Base-by-base conservation (phyloP, 2,113 vertebrate genomes). In the Excalfactoria chinensis region DNA sequence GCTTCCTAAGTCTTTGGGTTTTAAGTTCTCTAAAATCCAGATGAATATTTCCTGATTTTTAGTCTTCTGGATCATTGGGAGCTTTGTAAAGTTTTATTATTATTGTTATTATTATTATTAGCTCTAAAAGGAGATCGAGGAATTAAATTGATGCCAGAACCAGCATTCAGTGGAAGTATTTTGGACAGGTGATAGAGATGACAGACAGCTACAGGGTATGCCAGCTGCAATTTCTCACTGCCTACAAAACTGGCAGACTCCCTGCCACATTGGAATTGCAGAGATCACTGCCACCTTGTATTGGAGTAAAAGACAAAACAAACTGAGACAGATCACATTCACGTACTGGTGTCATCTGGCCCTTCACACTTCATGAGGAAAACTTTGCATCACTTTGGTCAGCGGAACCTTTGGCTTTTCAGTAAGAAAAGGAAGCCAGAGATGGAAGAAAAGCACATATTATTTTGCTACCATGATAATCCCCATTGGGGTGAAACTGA, bases 401-500 rank as follows among this genome's bases (percentile, higher is more conserved):
- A 37, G 21, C 68, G 56, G 69, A 74, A 60, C 64, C 69, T 82
- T 77, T 48, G 43, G 26, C 73, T 88, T 88, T 70, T 55, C 35
- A 62, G 53, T 28, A 30, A 44, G 82, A 70, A 32, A 69, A 32
- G 22, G 49, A 84, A 72, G 55, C 22, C 23, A 44, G 17, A 69
- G 14, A 7, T 56, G 21, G 37, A 32, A 11, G 22, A n/a, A 55
- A 40, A 75, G 8, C 1, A 64, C 28, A 9, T 69, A 10, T 41
- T 28, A n/a, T 86, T 64, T 0, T 0, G 7, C 59, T 4, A 5
- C 21, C 23, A 71, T 51, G 22, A 11, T 40, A 78, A 53, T 8
- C 15, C 9, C 16, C 18, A 41, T 32, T 0, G 1, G 10, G 0
- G 1, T 81, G 43, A 86, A 81, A 74, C 8, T 0, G 6, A 51